Base-by-base conservation (phyloP, 2,113 vertebrate genomes). In the Plotosus lineatus region DNA sequence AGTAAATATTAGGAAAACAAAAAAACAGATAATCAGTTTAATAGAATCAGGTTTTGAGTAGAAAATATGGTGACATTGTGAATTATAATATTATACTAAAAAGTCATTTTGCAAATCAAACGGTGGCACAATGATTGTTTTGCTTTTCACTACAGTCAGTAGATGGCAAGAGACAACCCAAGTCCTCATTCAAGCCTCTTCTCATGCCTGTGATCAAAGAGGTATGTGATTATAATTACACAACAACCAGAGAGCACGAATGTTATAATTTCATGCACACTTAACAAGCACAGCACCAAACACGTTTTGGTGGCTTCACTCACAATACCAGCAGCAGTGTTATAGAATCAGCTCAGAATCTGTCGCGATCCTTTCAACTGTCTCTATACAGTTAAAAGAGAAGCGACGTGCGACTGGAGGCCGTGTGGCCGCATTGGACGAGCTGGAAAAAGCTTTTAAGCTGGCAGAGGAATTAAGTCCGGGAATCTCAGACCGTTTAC, bases 371-470 rank as follows among this genome's bases (percentile, higher is more conserved):
- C 51, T 50, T 66, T 50, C 12, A 26, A 8, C 3, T 38, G 12
- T 65, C 14, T 72, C 17, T 48, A 15, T 81, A n/a, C 55, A 86
- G 83, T 23, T 83, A 17, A 82, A 81, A 36, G 77, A 83, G 74
- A 78, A 98, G 91, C 94, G 95, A 85, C 93, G 90, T 88, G 95
- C 93, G 73, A 95, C 90, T 0, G 95, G 95, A 0, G 94, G 94
- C 0, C 93, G 94, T 0, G 94, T 95, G 60, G 94, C 95, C 28
- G 96, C 97, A 3, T 95, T 98, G 66, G 97, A 99, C 88, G 98
- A 99, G 91, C 93, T 99, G 91, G 98, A 99, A 89, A 99, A 99
- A 0, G 98, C 98, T 81, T 99, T 99, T 53, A 97, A 95, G 90
- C 92, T 99, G 88, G 93, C 93, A 0, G 95, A 96, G 87, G 94